These are phyloP conservation scores for Melitaea cinxia DNA, from an alignment of 1,140 invertebrate species.

Conservation along the genomic window DNA sequence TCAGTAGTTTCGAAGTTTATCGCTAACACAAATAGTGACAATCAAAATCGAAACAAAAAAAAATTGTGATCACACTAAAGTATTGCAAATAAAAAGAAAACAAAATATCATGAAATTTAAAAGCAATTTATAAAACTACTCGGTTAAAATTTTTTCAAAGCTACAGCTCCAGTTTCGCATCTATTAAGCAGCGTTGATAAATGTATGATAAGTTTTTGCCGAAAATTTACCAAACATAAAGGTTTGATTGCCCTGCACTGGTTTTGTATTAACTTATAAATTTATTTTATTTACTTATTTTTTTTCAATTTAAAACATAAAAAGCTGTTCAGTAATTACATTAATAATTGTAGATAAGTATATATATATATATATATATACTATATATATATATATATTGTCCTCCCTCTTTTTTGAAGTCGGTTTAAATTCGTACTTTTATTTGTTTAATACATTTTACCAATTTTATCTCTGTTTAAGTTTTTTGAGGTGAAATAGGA, in stretches of 20 bases:
- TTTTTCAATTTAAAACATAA: not conserved
- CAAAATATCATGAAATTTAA: not conserved
- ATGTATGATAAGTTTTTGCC: constrained; percentile 8
- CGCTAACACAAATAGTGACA: no score
- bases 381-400: no score
- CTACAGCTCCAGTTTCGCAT: not conserved
- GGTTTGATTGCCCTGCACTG: not conserved
- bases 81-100: not conserved
- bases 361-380: no score
- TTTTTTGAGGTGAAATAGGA: no score
- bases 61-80: not conserved
- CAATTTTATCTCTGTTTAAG: no score
- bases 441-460: no score
- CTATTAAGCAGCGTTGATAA: constrained; percentile 10
- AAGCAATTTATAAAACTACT: not conserved
- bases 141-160: constrained; percentile 4
- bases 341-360: no score
- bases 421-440: no score
- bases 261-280: not conserved
- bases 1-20: no score
- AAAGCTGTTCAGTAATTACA: not conserved
- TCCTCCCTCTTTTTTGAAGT: no score
- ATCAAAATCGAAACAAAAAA: no score
- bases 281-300: not conserved
- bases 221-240: not conserved